Conservation (phyloP, 2,113 vertebrate genomes). For the Heterochromis multidens region DNA sequence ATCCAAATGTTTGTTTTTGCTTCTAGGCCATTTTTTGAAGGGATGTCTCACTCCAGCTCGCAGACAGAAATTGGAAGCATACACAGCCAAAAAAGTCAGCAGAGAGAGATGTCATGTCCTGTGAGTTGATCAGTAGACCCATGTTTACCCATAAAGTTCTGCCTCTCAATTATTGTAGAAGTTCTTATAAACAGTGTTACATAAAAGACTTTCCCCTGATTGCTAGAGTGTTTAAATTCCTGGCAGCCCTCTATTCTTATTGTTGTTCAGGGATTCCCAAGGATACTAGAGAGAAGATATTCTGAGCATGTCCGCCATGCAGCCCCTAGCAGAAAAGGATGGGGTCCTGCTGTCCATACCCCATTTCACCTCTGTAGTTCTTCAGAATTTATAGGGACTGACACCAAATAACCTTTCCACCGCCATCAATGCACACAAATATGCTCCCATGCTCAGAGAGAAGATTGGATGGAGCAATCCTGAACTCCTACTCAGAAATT, state of each 20-base stretch:
- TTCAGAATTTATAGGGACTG: conserved; percentile 62
- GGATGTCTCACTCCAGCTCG: conserved; percentile 81
- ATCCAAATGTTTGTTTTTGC: conserved; percentile 2
- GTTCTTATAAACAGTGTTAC: conserved; percentile 27
- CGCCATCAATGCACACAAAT: conserved; percentile 37
- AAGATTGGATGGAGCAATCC: conserved; percentile 42
- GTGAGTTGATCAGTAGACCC: conserved; percentile 67
- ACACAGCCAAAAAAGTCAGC: conserved; percentile 75
- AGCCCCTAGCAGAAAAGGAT: not conserved
- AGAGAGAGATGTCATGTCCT: conserved; percentile 60
- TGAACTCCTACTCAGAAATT: conserved; percentile 48
- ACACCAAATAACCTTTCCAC: conserved; percentile 43
- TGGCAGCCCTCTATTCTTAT: not conserved
- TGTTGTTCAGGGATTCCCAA: conserved; percentile 49
- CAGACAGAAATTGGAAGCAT: conserved; percentile 80
- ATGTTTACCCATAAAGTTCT: conserved; percentile 11
- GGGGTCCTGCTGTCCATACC: conserved; percentile 3
- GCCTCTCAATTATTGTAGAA: not conserved
- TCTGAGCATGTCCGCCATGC: conserved; percentile 35
- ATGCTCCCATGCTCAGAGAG: conserved; percentile 19
- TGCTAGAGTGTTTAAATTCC: conserved; percentile 19
- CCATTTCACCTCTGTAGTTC: conserved; percentile 13
- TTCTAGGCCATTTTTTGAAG: conserved; percentile 79
- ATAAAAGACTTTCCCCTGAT: conserved; percentile 20
- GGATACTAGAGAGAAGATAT: conserved; percentile 22